Evolutionary conservation across 2,113 vertebrate genomes (phyloP).

Genomic region (Brachyhypopomus gauderio): DNA sequence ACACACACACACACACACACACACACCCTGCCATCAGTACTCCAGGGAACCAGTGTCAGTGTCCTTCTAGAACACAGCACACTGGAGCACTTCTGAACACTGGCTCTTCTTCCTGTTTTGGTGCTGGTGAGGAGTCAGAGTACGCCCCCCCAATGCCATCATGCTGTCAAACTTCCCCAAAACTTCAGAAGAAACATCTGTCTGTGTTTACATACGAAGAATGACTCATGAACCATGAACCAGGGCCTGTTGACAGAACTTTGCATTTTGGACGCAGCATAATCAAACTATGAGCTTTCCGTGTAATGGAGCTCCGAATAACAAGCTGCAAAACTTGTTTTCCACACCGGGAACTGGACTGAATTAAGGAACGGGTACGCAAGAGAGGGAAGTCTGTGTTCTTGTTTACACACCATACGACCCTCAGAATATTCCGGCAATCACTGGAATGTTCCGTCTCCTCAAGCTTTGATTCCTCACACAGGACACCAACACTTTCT

Average conservation of each 20-base stretch:
- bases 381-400: background rate
- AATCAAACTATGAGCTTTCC: background rate
- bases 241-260: background rate
- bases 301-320: background rate
- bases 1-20: background rate
- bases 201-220: background rate
- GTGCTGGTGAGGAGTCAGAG: background rate
- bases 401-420: background rate
- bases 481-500: background rate
- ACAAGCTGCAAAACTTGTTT: background rate
- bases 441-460: background rate
- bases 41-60: background rate
- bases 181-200: background rate
- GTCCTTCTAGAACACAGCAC: conserved; percentile 55
- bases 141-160: background rate
- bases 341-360: background rate
- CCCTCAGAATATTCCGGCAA: background rate
- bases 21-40: conserved; percentile 50
- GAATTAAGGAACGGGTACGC: background rate
- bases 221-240: background rate
- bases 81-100: conserved; percentile 41
- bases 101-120: conserved; percentile 64
- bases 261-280: background rate
- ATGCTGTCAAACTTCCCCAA: background rate
- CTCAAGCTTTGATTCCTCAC: background rate